Evolutionary conservation across 2,113 vertebrate genomes (phyloP).

Genomic region (Neofelis nebulosa): DNA sequence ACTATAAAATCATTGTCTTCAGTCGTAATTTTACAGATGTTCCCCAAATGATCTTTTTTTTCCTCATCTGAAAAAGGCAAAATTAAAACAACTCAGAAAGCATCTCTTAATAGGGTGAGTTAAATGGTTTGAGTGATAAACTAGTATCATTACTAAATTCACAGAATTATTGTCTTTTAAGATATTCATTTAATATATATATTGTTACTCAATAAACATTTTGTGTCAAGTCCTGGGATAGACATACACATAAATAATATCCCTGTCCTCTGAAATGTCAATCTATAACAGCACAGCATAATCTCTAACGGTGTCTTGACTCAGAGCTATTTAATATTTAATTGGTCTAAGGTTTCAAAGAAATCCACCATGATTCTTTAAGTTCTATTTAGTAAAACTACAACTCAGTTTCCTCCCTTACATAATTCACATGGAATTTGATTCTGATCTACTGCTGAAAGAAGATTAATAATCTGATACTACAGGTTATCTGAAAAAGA

Average conservation of each 20-base stretch:
- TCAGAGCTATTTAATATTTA: conserved; percentile 33
- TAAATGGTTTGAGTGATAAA: not conserved
- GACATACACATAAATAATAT: not conserved
- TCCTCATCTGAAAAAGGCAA: not conserved
- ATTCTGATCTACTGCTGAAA: conserved; percentile 36
- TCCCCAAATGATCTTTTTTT: conserved; percentile 17
- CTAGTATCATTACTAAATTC: conserved; percentile 3
- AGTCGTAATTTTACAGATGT: not conserved
- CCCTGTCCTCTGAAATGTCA: not conserved
- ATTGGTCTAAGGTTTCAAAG: not conserved
- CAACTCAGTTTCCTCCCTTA: conserved; percentile 15
- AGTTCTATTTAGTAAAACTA: conserved; percentile 29
- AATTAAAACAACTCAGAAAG: conserved; percentile 25
- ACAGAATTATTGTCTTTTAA: conserved; percentile 39
- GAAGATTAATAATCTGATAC: conserved; percentile 30
- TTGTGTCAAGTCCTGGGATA: not conserved
- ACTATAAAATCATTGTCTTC: not conserved
- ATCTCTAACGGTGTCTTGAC: conserved; percentile 18
- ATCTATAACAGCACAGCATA: not conserved
- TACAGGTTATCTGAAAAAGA: conserved; percentile 37
- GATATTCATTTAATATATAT: not conserved
- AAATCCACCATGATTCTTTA: not conserved
- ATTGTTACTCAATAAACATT: conserved; percentile 4
- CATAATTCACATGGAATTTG: conserved; percentile 47
- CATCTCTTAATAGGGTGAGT: not conserved